Evolutionary conservation across 2,797 vertebrate genomes (phyloP), one percentile per base, ranked within the genome.

Genomic region (Parauchenoglanis ngamensis): DNA sequence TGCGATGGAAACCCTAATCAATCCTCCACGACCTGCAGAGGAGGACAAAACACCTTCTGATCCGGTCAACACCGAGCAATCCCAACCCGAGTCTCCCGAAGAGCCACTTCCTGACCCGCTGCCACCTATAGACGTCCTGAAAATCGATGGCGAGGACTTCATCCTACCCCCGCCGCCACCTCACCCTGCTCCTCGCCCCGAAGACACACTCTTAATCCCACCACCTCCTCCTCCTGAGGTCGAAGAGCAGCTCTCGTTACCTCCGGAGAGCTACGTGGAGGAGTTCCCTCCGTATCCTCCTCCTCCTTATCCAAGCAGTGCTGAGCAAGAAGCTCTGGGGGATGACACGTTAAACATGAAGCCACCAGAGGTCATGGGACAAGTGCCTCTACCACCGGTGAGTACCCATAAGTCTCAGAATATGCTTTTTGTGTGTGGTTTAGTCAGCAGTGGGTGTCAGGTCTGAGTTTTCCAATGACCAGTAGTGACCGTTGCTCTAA

Each of bases 201-300:
- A 97, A 49, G 92, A 93, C 44, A 91, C 92, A 75, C 89, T 87
- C 2, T 56, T 77, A 85, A 89, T 85, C 7, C 78, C 54, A 5
- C 84, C 86, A 13, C 81, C 94, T 23, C 95, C 96, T 19, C 96
- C 97, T 23, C 87, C 84, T 11, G 90, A 92, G 23, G 90, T 91
- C 0, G 95, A 95, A 85, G 95, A 95, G 23, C 92, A 94, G 10
- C 93, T 94, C 0, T 92, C 96, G 6, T 91, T 93, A 3, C 92
- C 93, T 0, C 91, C 96, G 0, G 97, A 98, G 0, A 93, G 96
- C 56, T 98, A 97, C 90, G 90, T 96, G 88, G 98, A 99, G 89
- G 98, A 99, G 72, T 99, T 99, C 65, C 98, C 98, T 7, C 98
- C 98, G 0, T 99, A 99, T 89, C 96, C 96, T 28, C 98, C 98